These are phyloP conservation scores for Pyxicephalus adspersus DNA, from an alignment of 2,113 vertebrate species.

Conservation along the genomic window DNA sequence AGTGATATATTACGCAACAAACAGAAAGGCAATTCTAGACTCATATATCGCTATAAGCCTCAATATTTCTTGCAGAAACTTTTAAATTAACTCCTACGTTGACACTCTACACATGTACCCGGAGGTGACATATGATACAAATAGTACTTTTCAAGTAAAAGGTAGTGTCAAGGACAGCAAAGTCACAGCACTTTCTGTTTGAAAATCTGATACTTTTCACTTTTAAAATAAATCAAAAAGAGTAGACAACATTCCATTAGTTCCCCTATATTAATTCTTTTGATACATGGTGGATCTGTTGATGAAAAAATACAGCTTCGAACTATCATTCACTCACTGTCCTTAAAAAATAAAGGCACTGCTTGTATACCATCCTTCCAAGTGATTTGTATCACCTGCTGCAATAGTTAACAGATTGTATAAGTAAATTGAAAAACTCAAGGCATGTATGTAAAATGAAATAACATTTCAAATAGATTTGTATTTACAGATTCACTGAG, in stretches of 20 bases:
- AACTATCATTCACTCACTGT: constrained; percentile 51
- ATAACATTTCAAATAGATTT: too few species aligned
- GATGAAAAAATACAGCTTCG: constrained; percentile 42
- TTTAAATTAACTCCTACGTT: constrained; percentile 54
- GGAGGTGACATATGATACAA: constrained; percentile 53
- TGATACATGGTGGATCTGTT: constrained; percentile 48
- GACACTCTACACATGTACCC: constrained; percentile 53
- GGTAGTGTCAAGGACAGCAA: constrained; percentile 52
- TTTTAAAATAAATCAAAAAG: constrained; percentile 52
- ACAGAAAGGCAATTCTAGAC: constrained; percentile 38
- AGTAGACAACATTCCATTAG: constrained; percentile 45
- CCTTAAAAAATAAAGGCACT: constrained; percentile 47
- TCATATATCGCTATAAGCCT: constrained; percentile 41
- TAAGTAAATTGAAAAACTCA: constrained; percentile 31
- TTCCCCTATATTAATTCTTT: constrained; percentile 56
- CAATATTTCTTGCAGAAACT: constrained; percentile 50
- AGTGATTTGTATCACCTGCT: constrained; percentile 41
- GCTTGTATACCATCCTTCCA: constrained; percentile 36
- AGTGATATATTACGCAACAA: constrained; percentile 36
- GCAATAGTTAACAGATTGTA: constrained; percentile 18
- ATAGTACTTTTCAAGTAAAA: constrained; percentile 49
- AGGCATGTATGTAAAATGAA: too few species aligned
- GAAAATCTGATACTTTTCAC: constrained; percentile 47
- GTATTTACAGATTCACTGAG: too few species aligned
- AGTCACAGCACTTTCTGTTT: constrained; percentile 37